Base-by-base conservation (phyloP, 2,888 invertebrate species). In the Lepidonotus clava region DNA sequence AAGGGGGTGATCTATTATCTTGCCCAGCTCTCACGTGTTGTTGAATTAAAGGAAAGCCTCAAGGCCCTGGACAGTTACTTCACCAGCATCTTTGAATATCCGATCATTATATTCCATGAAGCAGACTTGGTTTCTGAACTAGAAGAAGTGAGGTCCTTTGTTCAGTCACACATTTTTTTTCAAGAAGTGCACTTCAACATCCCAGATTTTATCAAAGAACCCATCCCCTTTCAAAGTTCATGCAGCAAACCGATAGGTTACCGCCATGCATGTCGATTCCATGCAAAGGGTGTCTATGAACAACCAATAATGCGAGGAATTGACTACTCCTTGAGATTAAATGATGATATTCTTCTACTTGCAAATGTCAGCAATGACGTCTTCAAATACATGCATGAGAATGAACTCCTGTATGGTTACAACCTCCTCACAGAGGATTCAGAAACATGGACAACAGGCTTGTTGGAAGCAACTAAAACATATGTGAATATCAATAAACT, bases 191-290 rank as follows among this genome's bases (percentile, higher is more conserved):
- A 51, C 1, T 88, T 89, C 38, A 41, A 32, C 18, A 66, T 86
- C 40, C 89, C 89, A 32, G 41, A 51, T 28, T 88, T 89, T 51
- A 14, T 89, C 6, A 51, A 51, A 8, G 66, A 71, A 38, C 77
- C 77, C 14, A 46, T 89, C 1, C n/a, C 28, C 4, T 51, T 38
- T 34, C 40, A 86, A 32, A 86, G 85, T 28, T 83, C 85, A 2
- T 89, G 89, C 40, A 5, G 40, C 4, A 87, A 87, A 36, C 8
- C 32, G 1, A 80, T 90, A 8, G 61, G 86, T 38, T 90, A 90
- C 84, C 77, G 90, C n/a, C 87, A 89, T 41, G 90, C 90, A 90
- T 90, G 90, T 56, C 86, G 90, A 8, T 90, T 90, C 80, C 89
- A 90, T n/a, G 87, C 89, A 11, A 88, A 86, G 66, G 36, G 18